Evolutionary conservation across 1,140 invertebrate genomes (phyloP).

Genomic region (Leptopilina clavipes): DNA sequence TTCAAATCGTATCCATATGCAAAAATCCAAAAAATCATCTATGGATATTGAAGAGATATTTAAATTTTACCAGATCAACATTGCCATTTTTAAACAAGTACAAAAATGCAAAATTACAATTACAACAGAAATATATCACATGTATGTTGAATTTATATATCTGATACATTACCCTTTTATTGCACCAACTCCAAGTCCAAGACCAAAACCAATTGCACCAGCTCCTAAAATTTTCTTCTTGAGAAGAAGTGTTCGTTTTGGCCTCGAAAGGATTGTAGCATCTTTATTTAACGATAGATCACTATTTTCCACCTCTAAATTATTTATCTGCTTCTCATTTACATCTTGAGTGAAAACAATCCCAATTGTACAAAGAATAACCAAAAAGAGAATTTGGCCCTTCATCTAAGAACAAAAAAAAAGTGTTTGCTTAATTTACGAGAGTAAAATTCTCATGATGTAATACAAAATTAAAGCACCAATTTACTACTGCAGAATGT

Average conservation of each 20-base stretch:
- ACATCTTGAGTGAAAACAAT: background rate
- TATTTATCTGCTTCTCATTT: background rate
- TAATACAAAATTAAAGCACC: no score
- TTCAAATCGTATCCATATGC: conserved; percentile 15
- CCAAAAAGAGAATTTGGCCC: background rate
- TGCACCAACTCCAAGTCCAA: conserved; percentile 45
- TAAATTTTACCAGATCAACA: no score
- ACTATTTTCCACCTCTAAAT: background rate
- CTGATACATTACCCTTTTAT: conserved; percentile 43
- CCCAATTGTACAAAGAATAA: background rate
- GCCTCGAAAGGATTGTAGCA: background rate
- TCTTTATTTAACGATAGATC: background rate
- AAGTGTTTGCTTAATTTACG: background rate
- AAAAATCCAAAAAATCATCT: no score
- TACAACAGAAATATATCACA: no score
- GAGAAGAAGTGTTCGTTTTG: conserved; percentile 44
- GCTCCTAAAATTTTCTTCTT: conserved; percentile 42
- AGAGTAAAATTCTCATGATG: no score
- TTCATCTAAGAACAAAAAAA: conserved; percentile 7
- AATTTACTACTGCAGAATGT: no score
- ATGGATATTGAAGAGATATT: no score
- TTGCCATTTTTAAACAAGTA: no score
- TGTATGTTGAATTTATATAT: no score
- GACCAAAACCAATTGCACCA: conserved; percentile 43
- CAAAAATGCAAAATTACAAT: no score